Evolutionary conservation across 2,797 vertebrate genomes (phyloP).

Genomic region (Alcedo atthis): DNA sequence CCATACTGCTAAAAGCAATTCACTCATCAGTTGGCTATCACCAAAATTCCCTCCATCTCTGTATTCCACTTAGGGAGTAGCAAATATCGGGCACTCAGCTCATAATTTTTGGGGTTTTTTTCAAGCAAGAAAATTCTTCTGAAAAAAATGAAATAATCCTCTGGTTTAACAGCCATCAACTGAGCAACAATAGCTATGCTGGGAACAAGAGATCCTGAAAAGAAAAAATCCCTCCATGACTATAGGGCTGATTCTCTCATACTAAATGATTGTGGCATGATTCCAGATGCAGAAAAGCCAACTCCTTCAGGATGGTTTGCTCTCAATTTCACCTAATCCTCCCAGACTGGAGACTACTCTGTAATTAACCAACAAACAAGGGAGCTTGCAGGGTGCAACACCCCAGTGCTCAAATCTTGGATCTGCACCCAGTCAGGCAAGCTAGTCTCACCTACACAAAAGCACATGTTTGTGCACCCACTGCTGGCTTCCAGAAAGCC

Average conservation of each 20-base stretch:
- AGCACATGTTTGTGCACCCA: not conserved
- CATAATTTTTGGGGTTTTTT: slow-evolving; percentile 55
- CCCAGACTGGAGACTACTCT: not conserved
- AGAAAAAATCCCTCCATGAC: slow-evolving; percentile 56
- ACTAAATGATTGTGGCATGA: not conserved
- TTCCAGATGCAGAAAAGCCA: slow-evolving; percentile 56
- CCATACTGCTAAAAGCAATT: slow-evolving; percentile 29
- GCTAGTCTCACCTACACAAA: fast-evolving
- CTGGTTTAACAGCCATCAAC: slow-evolving; percentile 53
- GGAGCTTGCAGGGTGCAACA: not conserved
- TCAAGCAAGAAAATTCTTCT: slow-evolving; percentile 67
- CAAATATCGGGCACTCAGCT: slow-evolving; percentile 65
- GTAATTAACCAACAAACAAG: not conserved
- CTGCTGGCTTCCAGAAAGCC: not conserved
- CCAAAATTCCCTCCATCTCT: slow-evolving; percentile 51
- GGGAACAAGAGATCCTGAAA: slow-evolving; percentile 54
- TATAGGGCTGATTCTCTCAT: slow-evolving; percentile 29
- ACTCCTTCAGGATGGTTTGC: slow-evolving; percentile 39
- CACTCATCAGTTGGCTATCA: slow-evolving; percentile 36
- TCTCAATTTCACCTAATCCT: slow-evolving; percentile 52
- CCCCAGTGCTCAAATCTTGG: slow-evolving; percentile 29
- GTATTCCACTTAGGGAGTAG: slow-evolving; percentile 68
- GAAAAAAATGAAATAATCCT: slow-evolving; percentile 70
- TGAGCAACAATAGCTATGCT: slow-evolving; percentile 54
- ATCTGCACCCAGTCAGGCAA: not conserved